A percentile compares a stretch with the other conserved stretches of the same genome.
phyloP scores from a whole-genome alignment of 2,797 vertebrate genomes.

The Todus mexicanus region DNA sequence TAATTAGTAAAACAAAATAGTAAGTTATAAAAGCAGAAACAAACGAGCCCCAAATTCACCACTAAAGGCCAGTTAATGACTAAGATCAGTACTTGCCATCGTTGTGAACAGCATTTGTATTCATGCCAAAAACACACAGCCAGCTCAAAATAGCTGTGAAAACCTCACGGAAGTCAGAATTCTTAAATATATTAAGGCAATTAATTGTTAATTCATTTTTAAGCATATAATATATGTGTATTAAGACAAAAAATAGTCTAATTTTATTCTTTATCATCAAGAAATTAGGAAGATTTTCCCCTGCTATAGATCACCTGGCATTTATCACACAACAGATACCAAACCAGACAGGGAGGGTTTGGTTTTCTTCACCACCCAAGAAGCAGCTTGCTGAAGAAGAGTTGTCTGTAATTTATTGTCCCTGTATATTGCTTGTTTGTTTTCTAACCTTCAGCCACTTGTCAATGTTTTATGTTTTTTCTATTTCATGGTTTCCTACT shows the following conservation, averaged over 20 bases:
- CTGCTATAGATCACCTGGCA: not conserved
- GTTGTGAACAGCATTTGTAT: not conserved
- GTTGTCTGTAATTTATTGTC: not conserved
- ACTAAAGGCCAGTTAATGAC: not conserved
- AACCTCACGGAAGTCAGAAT: not conserved
- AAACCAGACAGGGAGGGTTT: not conserved
- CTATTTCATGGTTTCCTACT: not conserved
- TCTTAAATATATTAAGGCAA: not conserved
- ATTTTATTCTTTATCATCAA: not conserved
- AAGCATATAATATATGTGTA: not conserved
- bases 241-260: not conserved
- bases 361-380: not conserved
- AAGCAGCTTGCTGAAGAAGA: not conserved
- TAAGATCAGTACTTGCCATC: not conserved
- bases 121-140: not conserved
- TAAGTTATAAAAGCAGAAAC: not conserved
- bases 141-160: not conserved
- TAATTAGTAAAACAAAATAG: not conserved
- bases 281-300: not conserved
- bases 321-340: not conserved
- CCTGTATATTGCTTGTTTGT: not conserved
- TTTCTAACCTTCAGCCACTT: constrained; percentile 8
- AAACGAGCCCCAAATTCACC: not conserved
- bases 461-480: not conserved
- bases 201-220: not conserved